phyloP scores from a whole-genome alignment of 2,113 vertebrate species.

The Thinocorus orbignyianus region DNA sequence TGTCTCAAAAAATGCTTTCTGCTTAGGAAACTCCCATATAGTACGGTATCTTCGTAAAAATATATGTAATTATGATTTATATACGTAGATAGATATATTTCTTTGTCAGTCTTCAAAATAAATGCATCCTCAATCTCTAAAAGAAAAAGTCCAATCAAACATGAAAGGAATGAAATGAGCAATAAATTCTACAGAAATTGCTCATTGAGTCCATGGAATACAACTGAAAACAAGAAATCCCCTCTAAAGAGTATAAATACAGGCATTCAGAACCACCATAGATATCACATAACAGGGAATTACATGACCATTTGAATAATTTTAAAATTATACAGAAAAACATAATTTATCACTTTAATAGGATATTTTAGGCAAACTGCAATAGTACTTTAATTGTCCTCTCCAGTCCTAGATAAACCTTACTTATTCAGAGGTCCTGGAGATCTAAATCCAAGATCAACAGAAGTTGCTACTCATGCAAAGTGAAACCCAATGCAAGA shows the following conservation, averaged over 20 bases:
- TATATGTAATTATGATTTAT: neutral
- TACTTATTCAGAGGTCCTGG: neutral
- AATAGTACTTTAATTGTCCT: neutral
- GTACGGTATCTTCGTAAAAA: neutral
- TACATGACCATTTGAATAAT: neutral
- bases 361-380: neutral
- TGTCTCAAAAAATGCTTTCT: neutral
- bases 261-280: neutral
- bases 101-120: neutral
- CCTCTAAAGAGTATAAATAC: neutral
- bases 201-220: neutral
- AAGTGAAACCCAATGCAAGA: neutral
- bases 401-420: neutral
- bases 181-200: neutral
- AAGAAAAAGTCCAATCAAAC: neutral
- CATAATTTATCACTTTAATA: neutral
- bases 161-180: neutral
- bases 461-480: neutral
- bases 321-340: neutral
- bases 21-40: neutral
- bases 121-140: neutral
- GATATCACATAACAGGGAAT: neutral
- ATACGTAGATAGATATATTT: neutral
- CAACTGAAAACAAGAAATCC: neutral
- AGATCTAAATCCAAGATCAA: neutral